A percentile compares a stretch with the other conserved stretches of the same genome.
Evolutionary conservation across 2,113 vertebrate genomes (phyloP).

Genomic region (Apeltes quadracus): DNA sequence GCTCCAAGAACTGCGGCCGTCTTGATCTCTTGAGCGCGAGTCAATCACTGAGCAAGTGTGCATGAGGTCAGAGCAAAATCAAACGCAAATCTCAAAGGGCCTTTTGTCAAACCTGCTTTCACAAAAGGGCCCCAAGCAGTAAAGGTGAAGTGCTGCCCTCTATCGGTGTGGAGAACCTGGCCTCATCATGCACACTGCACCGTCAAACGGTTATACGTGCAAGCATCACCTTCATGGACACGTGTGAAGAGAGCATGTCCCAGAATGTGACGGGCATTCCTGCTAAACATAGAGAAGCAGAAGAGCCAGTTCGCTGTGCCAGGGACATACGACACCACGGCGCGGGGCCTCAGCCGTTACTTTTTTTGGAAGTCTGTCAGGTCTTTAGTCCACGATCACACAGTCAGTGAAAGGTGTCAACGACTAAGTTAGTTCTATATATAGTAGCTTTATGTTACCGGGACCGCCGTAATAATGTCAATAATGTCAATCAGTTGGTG

Average conservation of each 20-base stretch:
- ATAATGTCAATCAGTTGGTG: not conserved
- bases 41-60: no score
- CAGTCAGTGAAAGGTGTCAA: constrained; percentile 30
- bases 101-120: not conserved
- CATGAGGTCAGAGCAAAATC: no score
- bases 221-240: not conserved
- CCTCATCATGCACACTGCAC: not conserved
- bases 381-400: constrained; percentile 55
- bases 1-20: no score
- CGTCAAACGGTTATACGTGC: not conserved
- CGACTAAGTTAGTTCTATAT: not conserved
- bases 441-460: not conserved
- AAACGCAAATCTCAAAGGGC: no score
- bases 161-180: not conserved
- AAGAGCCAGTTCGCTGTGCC: constrained; percentile 52
- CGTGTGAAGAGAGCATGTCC: not conserved
- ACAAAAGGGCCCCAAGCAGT: not conserved
- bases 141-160: not conserved
- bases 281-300: constrained; percentile 69
- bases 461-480: not conserved
- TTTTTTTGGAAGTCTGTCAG: constrained; percentile 69
- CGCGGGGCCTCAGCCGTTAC: constrained; percentile 57
- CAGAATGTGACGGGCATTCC: not conserved
- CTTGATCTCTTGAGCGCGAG: no score
- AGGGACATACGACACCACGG: constrained; percentile 75